These are phyloP conservation scores for Cylloceria caligata DNA, from an alignment of 2,888 invertebrate species.

Conservation along the genomic window DNA sequence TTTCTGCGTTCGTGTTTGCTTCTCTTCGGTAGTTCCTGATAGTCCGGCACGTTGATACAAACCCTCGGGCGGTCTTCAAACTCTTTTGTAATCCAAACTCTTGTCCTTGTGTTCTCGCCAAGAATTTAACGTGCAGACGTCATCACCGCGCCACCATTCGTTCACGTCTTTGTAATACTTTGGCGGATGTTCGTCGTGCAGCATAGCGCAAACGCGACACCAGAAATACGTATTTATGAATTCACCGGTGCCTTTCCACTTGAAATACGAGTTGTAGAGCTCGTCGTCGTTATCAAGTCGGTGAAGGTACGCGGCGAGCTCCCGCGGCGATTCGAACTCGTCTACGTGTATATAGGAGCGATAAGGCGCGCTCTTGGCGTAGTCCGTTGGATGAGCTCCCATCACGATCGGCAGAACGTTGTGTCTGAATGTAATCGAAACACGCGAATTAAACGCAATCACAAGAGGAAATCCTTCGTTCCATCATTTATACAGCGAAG, in stretches of 20 bases:
- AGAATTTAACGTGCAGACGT: slow-evolving; percentile 91
- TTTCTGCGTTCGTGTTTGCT: background rate
- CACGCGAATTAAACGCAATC: background rate
- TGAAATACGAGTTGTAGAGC: slow-evolving; percentile 97
- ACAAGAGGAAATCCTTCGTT: background rate
- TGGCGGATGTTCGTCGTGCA: slow-evolving; percentile 88
- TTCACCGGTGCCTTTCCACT: slow-evolving; percentile 97
- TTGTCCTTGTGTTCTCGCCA: slow-evolving; percentile 86
- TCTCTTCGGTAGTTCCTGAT: background rate
- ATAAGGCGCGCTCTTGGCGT: slow-evolving; percentile 94
- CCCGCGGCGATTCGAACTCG: slow-evolving; percentile 95
- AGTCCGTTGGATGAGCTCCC: slow-evolving; percentile 97
- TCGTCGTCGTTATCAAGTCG: slow-evolving; percentile 94
- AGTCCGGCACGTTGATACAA: background rate
- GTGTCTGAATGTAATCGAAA: slow-evolving; percentile 85
- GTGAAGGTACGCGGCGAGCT: slow-evolving; percentile 94
- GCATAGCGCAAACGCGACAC: slow-evolving; percentile 95
- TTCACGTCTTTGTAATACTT: slow-evolving; percentile 93
- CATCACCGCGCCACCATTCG: slow-evolving; percentile 95
- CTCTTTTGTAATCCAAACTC: slow-evolving; percentile 63
- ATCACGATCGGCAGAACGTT: slow-evolving; percentile 97
- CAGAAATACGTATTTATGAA: slow-evolving; percentile 98
- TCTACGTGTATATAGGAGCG: slow-evolving; percentile 98
- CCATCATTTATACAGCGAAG: background rate
- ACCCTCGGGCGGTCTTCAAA: slow-evolving; percentile 59